Evolutionary conservation across 2,797 vertebrate genomes (phyloP).

Genomic region (Periparus ater): DNA sequence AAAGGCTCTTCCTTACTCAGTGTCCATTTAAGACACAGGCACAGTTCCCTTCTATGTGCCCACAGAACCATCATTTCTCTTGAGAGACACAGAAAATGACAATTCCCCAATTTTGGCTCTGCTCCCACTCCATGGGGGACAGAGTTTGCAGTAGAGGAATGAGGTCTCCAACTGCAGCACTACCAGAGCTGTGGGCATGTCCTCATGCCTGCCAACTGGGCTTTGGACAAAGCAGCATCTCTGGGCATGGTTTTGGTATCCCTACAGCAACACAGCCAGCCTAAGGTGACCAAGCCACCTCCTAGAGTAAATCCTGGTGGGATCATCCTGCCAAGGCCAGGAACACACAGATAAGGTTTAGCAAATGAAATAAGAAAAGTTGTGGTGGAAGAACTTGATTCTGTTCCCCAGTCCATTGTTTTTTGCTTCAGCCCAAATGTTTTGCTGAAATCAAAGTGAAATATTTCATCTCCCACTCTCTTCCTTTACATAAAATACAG

Average conservation of each 20-base stretch:
- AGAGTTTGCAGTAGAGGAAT: background rate
- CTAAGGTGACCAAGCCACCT: background rate
- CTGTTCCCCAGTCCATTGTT: accelerated
- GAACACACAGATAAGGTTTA: background rate
- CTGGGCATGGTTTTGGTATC: background rate
- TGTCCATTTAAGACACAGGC: background rate
- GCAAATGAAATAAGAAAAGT: background rate
- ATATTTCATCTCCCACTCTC: background rate
- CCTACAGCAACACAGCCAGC: background rate
- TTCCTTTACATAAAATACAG: background rate
- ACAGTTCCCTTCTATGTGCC: background rate
- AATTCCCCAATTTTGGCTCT: background rate
- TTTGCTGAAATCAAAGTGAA: background rate
- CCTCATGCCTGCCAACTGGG: background rate
- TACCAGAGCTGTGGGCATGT: background rate
- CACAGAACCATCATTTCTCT: background rate
- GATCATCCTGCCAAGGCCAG: background rate
- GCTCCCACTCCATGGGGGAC: background rate
- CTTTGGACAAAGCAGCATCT: background rate
- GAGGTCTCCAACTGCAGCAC: background rate
- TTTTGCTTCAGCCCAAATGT: background rate
- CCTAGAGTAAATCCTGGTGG: background rate
- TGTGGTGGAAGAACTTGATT: background rate
- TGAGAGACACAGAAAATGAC: background rate
- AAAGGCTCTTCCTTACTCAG: background rate